Percentiles rank a stretch among this genome's conserved stretches.
Conservation (phyloP, 2,888 invertebrate genomes). For the Ochropleura plecta region DNA sequence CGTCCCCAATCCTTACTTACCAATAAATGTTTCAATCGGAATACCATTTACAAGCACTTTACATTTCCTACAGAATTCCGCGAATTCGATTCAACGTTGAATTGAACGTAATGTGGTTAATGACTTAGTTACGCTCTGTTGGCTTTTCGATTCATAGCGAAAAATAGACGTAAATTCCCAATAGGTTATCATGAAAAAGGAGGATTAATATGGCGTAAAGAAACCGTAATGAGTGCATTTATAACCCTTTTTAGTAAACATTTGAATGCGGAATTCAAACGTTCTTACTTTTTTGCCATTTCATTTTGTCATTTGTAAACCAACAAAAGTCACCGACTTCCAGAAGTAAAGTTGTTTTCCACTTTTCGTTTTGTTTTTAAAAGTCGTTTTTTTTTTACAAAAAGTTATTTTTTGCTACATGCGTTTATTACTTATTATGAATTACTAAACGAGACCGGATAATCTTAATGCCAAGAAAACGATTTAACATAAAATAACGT, state of each 20-base stretch:
- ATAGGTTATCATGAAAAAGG: not conserved
- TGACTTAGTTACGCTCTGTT: slow-evolving; percentile 15
- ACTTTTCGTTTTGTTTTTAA: too few relatives aligned
- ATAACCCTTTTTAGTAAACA: not conserved
- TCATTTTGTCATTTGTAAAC: too few relatives aligned
- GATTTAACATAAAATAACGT: too few relatives aligned
- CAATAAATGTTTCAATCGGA: slow-evolving; percentile 52
- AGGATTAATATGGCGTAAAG: not conserved
- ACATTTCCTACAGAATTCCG: slow-evolving; percentile 26
- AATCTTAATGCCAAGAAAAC: not conserved
- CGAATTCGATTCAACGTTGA: slow-evolving; percentile 46
- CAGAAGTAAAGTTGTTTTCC: too few relatives aligned
- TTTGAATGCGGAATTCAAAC: not conserved
- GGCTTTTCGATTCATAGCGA: not conserved
- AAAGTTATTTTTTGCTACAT: too few relatives aligned
- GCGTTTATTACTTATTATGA: not conserved
- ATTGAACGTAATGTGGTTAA: slow-evolving; percentile 37
- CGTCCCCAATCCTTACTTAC: slow-evolving; percentile 6
- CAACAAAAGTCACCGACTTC: too few relatives aligned
- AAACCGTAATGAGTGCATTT: not conserved
- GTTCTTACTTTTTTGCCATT: too few relatives aligned
- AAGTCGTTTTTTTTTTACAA: too few relatives aligned
- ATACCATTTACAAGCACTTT: slow-evolving; percentile 48
- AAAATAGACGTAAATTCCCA: not conserved
- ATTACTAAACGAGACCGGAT: not conserved